Percentiles rank a stretch among this genome's conserved stretches.
These are phyloP conservation scores for Centropristis striata DNA, from an alignment of 2,113 vertebrate genomes.

Conservation along the genomic window DNA sequence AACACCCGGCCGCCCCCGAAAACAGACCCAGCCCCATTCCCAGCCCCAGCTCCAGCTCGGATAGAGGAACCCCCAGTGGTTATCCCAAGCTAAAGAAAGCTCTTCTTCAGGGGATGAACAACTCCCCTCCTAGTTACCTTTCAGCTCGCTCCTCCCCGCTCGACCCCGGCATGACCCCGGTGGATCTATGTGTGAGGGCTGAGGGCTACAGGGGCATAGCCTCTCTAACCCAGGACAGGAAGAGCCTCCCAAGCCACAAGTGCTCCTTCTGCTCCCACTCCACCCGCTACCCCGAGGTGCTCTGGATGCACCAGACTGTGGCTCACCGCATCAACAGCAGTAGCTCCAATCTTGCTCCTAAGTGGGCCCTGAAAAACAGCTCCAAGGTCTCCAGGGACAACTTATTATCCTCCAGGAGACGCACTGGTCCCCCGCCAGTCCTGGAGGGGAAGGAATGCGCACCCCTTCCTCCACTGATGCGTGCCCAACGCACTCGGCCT, in stretches of 20 bases:
- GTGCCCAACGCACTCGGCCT: constrained; percentile 88
- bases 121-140: constrained; percentile 64
- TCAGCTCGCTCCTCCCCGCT: constrained; percentile 45
- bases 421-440: constrained; percentile 93
- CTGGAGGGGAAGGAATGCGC: constrained; percentile 93
- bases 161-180: constrained; percentile 54
- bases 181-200: constrained; percentile 79
- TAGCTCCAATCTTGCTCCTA: constrained; percentile 87
- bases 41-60: constrained; percentile 61
- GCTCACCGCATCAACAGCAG: constrained; percentile 93
- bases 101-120: constrained; percentile 80
- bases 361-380: constrained; percentile 89
- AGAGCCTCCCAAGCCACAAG: constrained; percentile 87
- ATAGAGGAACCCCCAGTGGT: constrained; percentile 58
- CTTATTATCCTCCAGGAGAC: constrained; percentile 85
- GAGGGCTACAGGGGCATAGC: constrained; percentile 65
- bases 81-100: constrained; percentile 85
- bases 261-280: constrained; percentile 94
- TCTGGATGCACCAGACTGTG: constrained; percentile 96
- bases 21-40: constrained; percentile 51
- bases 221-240: constrained; percentile 79
- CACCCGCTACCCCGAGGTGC: constrained; percentile 94
- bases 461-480: constrained; percentile 85
- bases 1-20: constrained; percentile 66
- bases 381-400: constrained; percentile 84